Evolutionary conservation across 2,888 invertebrate species (phyloP).

Genomic region (Therioaphis trifolii): DNA sequence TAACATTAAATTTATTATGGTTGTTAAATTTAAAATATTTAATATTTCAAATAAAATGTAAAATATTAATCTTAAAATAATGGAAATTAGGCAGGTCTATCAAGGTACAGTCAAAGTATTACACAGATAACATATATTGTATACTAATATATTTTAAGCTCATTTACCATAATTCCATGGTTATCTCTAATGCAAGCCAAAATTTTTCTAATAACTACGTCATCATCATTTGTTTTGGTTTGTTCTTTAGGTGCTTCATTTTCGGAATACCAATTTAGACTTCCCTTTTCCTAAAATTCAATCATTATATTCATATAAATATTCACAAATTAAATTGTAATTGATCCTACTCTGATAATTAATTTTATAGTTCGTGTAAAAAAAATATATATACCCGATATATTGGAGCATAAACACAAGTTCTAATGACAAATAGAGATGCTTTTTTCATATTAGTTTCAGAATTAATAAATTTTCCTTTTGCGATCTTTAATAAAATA

Average conservation of each 20-base stretch:
- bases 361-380: background rate
- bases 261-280: constrained; percentile 70
- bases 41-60: too few relatives aligned
- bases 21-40: too few relatives aligned
- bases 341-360: too few relatives aligned
- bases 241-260: constrained; percentile 72
- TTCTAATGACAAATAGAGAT: constrained; percentile 89
- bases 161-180: constrained; percentile 92
- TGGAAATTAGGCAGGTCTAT: background rate
- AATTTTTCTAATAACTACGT: constrained; percentile 89
- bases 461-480: constrained; percentile 93
- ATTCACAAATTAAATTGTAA: background rate
- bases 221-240: constrained; percentile 75
- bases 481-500: constrained; percentile 86
- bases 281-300: constrained; percentile 70
- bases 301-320: constrained; percentile 67
- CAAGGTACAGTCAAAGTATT: too few relatives aligned
- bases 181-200: constrained; percentile 95
- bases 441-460: constrained; percentile 91
- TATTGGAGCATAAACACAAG: constrained; percentile 93
- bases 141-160: too few relatives aligned
- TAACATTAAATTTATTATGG: too few relatives aligned
- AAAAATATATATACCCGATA: constrained; percentile 72
- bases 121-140: background rate
- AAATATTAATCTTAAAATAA: background rate